Evolutionary conservation across 2,888 invertebrate genomes (phyloP), one percentile per base, ranked within the genome.

Genomic region (Dicyrtoma fusca): DNA sequence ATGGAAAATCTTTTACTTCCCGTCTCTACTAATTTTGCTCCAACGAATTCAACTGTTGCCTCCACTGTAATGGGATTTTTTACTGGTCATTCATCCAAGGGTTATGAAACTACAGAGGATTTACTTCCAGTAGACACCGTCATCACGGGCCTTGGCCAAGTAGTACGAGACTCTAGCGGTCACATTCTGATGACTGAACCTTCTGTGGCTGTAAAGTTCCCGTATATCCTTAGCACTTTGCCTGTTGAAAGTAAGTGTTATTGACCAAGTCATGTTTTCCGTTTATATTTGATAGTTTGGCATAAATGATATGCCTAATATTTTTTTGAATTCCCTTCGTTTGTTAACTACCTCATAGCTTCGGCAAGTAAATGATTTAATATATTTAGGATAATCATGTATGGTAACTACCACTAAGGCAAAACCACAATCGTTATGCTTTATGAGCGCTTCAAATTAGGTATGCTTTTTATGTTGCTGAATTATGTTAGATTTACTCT

Each of bases 51-150:
- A 11, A 74, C 76, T 11, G 75, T 78, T 11, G 79, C 78, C 10
- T 76, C 77, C n/a, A 79, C 80, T 11, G 75, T 80, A 0, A 72
- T 79, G 69, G 79, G 79, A 51, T 80, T 80, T 57, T 79, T 80
- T 57, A 77, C 79, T 1, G 80, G 80, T 5, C 78, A 77, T 11
- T 75, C 79, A 44, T 73, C 79, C 2, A 73, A 76, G 59, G 80
- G 80, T 17, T 68, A 78, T 1, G 80, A 80, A 68, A 76, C 78
- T 13, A 79, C 78, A 0, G 80, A 80, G 61, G 76, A 79, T 42
- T 73, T 80, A 59, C 69, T 80, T 1, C 79, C 79, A 5, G 73
- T 80, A 0, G 75, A 76, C n/a, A 76, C 79, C 11, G 71, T 79
- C 6, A 69, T 80, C 0, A 80, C 80, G 14, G 80, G 79, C 14